phyloP scores from a whole-genome alignment of 2,888 invertebrate genomes.

The Frankliniella fusca region DNA sequence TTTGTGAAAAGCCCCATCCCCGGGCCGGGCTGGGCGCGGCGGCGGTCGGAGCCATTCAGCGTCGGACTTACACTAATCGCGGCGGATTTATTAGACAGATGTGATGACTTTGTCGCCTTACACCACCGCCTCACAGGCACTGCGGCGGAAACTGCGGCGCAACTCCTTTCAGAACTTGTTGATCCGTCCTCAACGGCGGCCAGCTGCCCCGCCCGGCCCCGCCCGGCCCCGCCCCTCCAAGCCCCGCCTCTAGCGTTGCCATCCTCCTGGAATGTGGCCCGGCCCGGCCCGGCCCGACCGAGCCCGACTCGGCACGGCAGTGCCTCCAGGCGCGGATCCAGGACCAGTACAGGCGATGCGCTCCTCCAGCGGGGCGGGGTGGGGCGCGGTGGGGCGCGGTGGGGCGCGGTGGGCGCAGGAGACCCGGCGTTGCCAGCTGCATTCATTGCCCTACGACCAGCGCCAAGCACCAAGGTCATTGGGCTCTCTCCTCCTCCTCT shows the following conservation, averaged over 20 bases:
- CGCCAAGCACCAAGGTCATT: slow-evolving; percentile 15
- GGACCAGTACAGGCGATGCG: not conserved
- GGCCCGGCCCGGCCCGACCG: not conserved
- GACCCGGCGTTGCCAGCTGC: slow-evolving; percentile 11
- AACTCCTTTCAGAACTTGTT: not conserved
- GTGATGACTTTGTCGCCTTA: not conserved
- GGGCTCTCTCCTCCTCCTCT: not conserved
- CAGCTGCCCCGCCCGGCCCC: not conserved
- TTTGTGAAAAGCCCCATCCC: no score
- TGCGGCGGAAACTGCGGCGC: not conserved
- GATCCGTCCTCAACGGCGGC: slow-evolving; percentile 4
- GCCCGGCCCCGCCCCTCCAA: not conserved
- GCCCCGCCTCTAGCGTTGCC: not conserved
- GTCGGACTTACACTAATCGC: not conserved
- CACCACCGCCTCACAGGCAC: not conserved
- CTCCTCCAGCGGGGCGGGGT: not conserved
- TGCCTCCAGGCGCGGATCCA: not conserved
- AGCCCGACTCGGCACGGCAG: slow-evolving; percentile 1
- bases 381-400: not conserved
- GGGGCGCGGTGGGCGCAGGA: not conserved
- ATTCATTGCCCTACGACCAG: slow-evolving; percentile 19
- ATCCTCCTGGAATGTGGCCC: slow-evolving; percentile 6
- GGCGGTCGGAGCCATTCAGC: no score
- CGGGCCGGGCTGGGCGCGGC: no score
- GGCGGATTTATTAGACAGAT: not conserved